phyloP scores from a whole-genome alignment of 2,113 vertebrate genomes.

The Xerus inauris region DNA sequence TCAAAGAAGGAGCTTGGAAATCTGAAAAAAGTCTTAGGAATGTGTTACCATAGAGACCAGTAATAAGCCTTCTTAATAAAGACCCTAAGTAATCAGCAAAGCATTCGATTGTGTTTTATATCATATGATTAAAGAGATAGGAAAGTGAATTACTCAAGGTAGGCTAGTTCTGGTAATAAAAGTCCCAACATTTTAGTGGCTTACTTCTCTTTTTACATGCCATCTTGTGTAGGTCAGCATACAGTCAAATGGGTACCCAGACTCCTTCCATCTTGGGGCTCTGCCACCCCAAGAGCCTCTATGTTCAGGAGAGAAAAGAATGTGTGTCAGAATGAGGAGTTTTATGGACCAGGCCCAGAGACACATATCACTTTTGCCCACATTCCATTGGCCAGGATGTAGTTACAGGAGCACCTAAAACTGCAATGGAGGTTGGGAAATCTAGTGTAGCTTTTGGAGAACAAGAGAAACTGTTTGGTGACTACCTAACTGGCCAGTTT shows the following conservation, averaged over 20 bases:
- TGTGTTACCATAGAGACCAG: slow-evolving; percentile 78
- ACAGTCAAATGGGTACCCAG: background rate
- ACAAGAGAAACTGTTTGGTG: background rate
- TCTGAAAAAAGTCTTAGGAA: slow-evolving; percentile 63
- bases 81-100: slow-evolving; percentile 78
- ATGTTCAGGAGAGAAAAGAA: background rate
- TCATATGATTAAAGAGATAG: slow-evolving; percentile 77
- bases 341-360: background rate
- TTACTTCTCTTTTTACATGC: background rate
- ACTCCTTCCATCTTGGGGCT: background rate
- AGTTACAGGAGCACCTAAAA: background rate
- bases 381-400: background rate
- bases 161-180: slow-evolving; percentile 62
- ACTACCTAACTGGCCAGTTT: background rate
- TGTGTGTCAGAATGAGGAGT: background rate
- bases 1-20: slow-evolving; percentile 60
- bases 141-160: slow-evolving; percentile 68
- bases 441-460: background rate
- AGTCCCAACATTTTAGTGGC: slow-evolving; percentile 34
- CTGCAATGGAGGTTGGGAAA: background rate
- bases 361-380: background rate
- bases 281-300: background rate
- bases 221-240: background rate
- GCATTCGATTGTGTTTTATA: slow-evolving; percentile 77
- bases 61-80: slow-evolving; percentile 80